phyloP scores from a whole-genome alignment of 2,113 vertebrate species.

The Rhadina sibilatrix region DNA sequence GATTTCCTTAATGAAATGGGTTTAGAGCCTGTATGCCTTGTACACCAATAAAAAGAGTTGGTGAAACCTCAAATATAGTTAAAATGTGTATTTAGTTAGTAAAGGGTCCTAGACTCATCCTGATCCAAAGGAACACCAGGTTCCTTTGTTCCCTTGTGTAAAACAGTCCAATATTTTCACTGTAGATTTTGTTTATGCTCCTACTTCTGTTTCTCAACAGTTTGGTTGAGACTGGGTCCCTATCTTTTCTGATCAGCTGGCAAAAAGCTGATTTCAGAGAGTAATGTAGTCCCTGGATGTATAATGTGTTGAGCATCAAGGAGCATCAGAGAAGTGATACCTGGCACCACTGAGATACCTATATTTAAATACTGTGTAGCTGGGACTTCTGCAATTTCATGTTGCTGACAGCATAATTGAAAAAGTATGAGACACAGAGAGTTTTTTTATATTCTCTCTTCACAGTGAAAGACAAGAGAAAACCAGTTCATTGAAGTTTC shows the following conservation, averaged over 20 bases:
- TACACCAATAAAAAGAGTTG: neutral
- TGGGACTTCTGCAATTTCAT: neutral
- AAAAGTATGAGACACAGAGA: neutral
- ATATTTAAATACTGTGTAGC: neutral
- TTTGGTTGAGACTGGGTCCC: neutral
- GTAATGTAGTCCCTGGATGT: neutral
- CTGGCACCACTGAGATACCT: neutral
- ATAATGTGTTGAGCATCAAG: neutral
- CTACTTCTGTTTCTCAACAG: neutral
- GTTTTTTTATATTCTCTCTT: neutral
- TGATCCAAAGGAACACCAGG: neutral
- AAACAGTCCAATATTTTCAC: neutral
- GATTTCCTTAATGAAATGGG: neutral
- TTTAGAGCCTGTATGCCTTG: neutral
- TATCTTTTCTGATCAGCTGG: neutral
- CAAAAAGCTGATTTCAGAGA: neutral
- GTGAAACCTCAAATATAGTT: neutral
- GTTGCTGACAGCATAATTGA: neutral
- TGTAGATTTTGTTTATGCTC: neutral
- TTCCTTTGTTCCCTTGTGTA: neutral
- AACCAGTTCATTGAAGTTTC: neutral
- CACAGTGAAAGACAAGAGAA: neutral
- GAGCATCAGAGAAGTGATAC: neutral
- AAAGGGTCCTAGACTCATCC: neutral
- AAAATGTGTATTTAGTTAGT: neutral